Evolutionary conservation across 2,113 vertebrate genomes (phyloP).

Genomic region (Gnathonemus longibarbis): DNA sequence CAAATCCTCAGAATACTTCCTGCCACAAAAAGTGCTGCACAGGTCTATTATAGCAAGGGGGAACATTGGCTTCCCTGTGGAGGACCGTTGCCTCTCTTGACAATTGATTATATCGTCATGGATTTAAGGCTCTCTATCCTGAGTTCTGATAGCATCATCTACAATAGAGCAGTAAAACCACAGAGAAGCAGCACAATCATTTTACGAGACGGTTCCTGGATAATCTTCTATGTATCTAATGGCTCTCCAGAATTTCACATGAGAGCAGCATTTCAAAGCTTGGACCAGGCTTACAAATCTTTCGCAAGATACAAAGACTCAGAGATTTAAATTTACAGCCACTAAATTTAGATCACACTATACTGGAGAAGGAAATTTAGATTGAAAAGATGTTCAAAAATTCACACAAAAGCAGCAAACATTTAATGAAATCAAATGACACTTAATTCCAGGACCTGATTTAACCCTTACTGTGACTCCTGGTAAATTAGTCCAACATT

Average conservation of each 20-base stretch:
- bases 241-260: background rate
- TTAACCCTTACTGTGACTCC: background rate
- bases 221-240: background rate
- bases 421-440: conserved; percentile 2
- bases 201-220: background rate
- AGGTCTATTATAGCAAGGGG: background rate
- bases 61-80: background rate
- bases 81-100: background rate
- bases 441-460: background rate
- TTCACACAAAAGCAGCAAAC: background rate
- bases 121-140: background rate
- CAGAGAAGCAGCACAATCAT: background rate
- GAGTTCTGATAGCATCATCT: background rate
- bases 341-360: background rate
- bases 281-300: background rate
- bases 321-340: background rate
- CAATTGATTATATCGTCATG: background rate
- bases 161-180: background rate
- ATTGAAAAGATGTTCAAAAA: background rate
- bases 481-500: background rate
- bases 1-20: background rate
- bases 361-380: background rate
- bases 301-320: background rate
- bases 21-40: background rate
- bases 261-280: background rate